Percentiles rank a stretch among this genome's conserved stretches.
These are phyloP conservation scores for Tetragonisca angustula DNA, from an alignment of 2,888 invertebrate species.

Conservation along the genomic window DNA sequence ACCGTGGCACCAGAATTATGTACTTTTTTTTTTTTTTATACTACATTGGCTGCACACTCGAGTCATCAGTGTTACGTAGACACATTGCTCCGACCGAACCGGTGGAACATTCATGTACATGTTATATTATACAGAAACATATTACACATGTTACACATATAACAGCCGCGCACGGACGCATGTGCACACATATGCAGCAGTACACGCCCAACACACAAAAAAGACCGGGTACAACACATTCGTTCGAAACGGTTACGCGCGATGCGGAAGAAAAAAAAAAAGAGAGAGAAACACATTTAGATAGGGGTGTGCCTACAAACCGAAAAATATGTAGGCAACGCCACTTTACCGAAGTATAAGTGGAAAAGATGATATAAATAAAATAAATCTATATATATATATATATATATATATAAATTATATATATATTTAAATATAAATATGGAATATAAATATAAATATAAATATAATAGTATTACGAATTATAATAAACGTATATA, in stretches of 20 bases:
- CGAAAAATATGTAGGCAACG: conserved; percentile 61
- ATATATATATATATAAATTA: conserved; percentile 60
- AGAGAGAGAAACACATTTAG: conserved; percentile 76
- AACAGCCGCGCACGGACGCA: conserved; percentile 26
- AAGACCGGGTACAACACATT: conserved; percentile 72
- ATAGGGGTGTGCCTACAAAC: conserved; percentile 67
- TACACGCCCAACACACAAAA: conserved; percentile 49
- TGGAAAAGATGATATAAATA: conserved; percentile 69
- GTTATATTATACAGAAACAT: conserved; percentile 52
- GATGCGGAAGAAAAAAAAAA: conserved; percentile 84
- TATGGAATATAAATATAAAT: conserved; percentile 84
- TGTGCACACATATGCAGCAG: conserved; percentile 31
- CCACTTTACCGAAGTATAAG: conserved; percentile 68
- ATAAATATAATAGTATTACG: conserved; percentile 78
- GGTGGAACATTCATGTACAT: conserved; percentile 55
- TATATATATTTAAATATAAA: conserved; percentile 83
- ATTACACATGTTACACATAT: conserved; percentile 22
- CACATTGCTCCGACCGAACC: conserved; percentile 72
- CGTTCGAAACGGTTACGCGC: conserved; percentile 80
- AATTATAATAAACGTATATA: conserved; percentile 78
- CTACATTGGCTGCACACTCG: conserved; percentile 56
- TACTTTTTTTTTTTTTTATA: conserved; percentile 20
- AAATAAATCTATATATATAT: conserved; percentile 70
- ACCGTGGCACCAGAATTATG: conserved; percentile 10
- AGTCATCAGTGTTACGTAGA: conserved; percentile 63